These are phyloP conservation scores for Callospermophilus lateralis DNA, from an alignment of 2,113 vertebrate species.

Conservation along the genomic window DNA sequence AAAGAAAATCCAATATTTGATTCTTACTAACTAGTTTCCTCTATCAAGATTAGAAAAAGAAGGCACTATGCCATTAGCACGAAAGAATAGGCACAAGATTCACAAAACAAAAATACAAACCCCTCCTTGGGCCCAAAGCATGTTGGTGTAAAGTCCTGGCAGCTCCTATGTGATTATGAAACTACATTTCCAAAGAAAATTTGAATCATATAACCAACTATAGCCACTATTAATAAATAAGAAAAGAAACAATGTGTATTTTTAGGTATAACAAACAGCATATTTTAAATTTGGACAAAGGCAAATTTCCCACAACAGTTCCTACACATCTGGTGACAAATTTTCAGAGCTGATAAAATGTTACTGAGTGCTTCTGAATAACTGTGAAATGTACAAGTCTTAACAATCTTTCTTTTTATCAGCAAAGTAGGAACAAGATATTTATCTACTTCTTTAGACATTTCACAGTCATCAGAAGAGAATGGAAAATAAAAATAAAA, in stretches of 20 bases:
- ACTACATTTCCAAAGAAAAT: neutral
- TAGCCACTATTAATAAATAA: neutral
- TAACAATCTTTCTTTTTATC: slow-evolving; percentile 44
- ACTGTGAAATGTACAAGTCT: neutral
- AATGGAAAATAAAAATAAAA: slow-evolving; percentile 62
- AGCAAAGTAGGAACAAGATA: neutral
- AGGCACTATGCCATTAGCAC: neutral
- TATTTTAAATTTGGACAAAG: slow-evolving; percentile 30
- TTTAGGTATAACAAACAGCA: slow-evolving; percentile 44
- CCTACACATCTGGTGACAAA: neutral
- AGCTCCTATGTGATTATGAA: neutral
- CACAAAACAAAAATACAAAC: neutral
- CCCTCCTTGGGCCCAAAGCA: neutral
- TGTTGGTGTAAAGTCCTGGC: neutral
- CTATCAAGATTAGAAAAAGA: neutral
- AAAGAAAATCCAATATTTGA: slow-evolving; percentile 20
- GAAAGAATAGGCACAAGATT: neutral
- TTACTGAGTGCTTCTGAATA: neutral
- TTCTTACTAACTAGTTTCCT: neutral
- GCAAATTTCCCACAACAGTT: neutral
- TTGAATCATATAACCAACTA: slow-evolving; percentile 12
- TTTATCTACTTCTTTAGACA: slow-evolving; percentile 20
- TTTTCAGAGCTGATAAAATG: slow-evolving; percentile 52
- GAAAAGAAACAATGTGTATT: slow-evolving; percentile 1
- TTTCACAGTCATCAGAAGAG: slow-evolving; percentile 9